Base-by-base conservation (phyloP, 2,113 vertebrate genomes). In the Eulemur rufifrons region DNA sequence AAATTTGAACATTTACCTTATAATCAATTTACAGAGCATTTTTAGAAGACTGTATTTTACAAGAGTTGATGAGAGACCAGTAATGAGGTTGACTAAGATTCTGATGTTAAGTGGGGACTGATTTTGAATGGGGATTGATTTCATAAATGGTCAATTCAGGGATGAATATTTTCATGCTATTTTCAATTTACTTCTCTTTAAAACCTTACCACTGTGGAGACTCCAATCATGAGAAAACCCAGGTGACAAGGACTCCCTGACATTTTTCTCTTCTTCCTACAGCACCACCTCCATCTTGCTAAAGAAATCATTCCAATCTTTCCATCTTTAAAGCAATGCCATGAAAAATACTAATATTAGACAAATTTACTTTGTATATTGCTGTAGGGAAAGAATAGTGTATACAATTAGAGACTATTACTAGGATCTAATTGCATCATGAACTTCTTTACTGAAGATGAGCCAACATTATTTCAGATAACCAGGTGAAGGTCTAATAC, bases 71-170 rank as follows among this genome's bases (percentile, higher is more conserved):
- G 42, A 82, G 69, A 93, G 14, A 94, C 34, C 34, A 34, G 29
- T 76, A 52, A 83, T 47, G 47, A 97, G 9, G 6, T 56, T 92
- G 81, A 27, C 18, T 29, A 63, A 73, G 81, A 73, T 23, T 89
- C 73, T 39, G 13, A 27, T 63, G 29, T 27, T 86, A 83, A 95
- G 27, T 77, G 34, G 34, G 9, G 68, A 52, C 50, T 90, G 63
- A 95, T 96, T 95, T 94, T 87, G 90, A 95, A 89, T 81, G 27
- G 71, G 3, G 59, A 73, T 80, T 96, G 81, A 85, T 94, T 95
- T 96, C 76, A 32, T 82, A 96, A 91, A 77, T 91, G 76, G n/a
- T 50, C 59, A 20, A n/a, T 82, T 94, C 39, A 18, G n/a, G 56
- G 45, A 42, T 5, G 45, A 76, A 56, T 74, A 15, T 71, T 88